A percentile compares a stretch with the other conserved stretches of the same genome.
Evolutionary conservation across 1,140 invertebrate genomes (phyloP).

Genomic region (Drosophila malerkotliana): DNA sequence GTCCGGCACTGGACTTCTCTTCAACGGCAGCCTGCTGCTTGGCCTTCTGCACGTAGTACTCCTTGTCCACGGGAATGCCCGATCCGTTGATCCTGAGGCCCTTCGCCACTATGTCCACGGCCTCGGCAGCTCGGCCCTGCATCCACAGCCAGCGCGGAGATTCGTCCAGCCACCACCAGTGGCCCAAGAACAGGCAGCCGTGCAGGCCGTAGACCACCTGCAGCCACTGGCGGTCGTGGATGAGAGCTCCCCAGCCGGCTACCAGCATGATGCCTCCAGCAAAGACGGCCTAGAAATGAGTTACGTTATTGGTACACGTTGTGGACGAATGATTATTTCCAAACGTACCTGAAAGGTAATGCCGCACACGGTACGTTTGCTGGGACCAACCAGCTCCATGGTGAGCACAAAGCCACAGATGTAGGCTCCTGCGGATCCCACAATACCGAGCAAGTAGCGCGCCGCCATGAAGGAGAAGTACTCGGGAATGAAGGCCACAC

Average conservation of each 20-base stretch:
- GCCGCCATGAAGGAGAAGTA: slow-evolving; percentile 89
- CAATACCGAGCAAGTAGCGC: slow-evolving; percentile 91
- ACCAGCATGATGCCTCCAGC: slow-evolving; percentile 93
- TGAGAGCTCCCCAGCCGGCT: slow-evolving; percentile 91
- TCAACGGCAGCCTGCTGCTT: slow-evolving; percentile 84
- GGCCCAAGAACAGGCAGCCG: slow-evolving; percentile 88
- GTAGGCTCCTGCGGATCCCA: slow-evolving; percentile 92
- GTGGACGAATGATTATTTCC: background rate
- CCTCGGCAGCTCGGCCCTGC: slow-evolving; percentile 89
- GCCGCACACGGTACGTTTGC: slow-evolving; percentile 92
- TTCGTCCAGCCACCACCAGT: slow-evolving; percentile 95
- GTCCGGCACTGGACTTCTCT: slow-evolving; percentile 84
- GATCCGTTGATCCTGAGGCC: slow-evolving; percentile 89
- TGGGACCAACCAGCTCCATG: slow-evolving; percentile 94
- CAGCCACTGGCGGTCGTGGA: slow-evolving; percentile 89
- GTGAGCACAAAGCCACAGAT: slow-evolving; percentile 93
- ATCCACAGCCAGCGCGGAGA: slow-evolving; percentile 94
- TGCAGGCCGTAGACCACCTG: slow-evolving; percentile 93
- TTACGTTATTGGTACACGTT: background rate
- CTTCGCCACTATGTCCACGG: slow-evolving; percentile 89
- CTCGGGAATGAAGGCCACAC: slow-evolving; percentile 90
- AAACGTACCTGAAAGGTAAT: slow-evolving; percentile 88
- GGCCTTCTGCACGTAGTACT: slow-evolving; percentile 86
- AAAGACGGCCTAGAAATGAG: slow-evolving; percentile 86
- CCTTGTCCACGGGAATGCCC: slow-evolving; percentile 86